Base-by-base conservation (phyloP, 2,888 invertebrate species). In the Cantharis rustica region DNA sequence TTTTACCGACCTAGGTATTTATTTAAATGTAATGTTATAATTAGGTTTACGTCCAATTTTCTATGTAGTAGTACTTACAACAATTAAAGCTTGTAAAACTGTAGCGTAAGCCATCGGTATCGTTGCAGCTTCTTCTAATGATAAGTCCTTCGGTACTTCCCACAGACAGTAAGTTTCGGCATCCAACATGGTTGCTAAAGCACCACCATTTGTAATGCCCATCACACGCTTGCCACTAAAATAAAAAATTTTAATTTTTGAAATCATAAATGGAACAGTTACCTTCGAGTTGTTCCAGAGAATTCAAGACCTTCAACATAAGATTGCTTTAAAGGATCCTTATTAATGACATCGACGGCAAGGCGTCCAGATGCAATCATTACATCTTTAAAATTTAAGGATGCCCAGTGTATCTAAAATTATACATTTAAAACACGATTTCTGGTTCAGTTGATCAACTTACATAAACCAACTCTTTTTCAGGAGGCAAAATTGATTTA, bases 331-430 rank as follows among this genome's bases (percentile, higher is more conserved):
- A 91, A 85, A n/a, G 93, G 89, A 0, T 90, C 90, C 27, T 62
- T 62, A 0, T 95, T 94, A 0, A 96, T 92, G 0, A 95, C 92
- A 86, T 98, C 98, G 0, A 93, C 92, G 9, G 95, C 93, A 7
- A 98, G 91, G 84, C 96, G 96, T 1, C 97, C 98, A 0, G 95
- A 96, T 0, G 98, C 96, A 0, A 96, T 90, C 98, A 98, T 98
- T 0, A 98, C 90, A 87, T 98, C 98, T 84, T 96, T 93, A 92
- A 98, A 98, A 89, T 98, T 98, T n/a, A 98, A 87, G 0, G 97
- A 92, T 0, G 96, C 89, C 85, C 95, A 96, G 83, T 93, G 91
- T 0, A 95, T 91, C 87, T 91, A 85, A 1, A 91, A 96, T 1
- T 10, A 16, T 1, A 1, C 1, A 10, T 26, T 9, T 9, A 15